phyloP scores from a whole-genome alignment of 2,113 vertebrate genomes.

The Eublepharis macularius region DNA sequence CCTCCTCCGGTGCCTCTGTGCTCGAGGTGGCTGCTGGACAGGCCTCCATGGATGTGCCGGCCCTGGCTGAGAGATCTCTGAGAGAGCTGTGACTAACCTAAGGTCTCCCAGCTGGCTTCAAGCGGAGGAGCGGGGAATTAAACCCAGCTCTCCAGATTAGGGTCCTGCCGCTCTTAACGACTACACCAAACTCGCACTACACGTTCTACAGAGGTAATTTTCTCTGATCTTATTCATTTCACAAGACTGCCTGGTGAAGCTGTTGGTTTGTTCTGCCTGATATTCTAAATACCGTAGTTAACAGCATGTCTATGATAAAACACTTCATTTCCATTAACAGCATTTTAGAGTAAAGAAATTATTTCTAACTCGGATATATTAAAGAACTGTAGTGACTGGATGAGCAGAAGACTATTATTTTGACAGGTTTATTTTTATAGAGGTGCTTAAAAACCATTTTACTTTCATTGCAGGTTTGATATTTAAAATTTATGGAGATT shows the following conservation, averaged over 20 bases:
- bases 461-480: not conserved
- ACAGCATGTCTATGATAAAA: not conserved
- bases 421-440: not conserved
- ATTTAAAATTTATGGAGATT: constrained; percentile 10
- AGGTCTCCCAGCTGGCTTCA: too few species aligned
- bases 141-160: too few species aligned
- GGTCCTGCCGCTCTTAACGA: too few species aligned
- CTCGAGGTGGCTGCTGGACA: too few species aligned
- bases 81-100: too few species aligned
- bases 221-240: not conserved
- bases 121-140: too few species aligned
- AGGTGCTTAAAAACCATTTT: not conserved
- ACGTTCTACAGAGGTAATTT: not conserved
- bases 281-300: not conserved
- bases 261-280: not conserved
- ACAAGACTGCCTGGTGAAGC: not conserved
- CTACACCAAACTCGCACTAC: too few species aligned
- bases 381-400: not conserved
- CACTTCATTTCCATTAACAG: not conserved
- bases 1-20: too few species aligned
- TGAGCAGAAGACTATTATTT: not conserved
- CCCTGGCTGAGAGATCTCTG: too few species aligned
- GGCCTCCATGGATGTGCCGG: too few species aligned
- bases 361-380: not conserved
- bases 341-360: constrained; percentile 18